Base-by-base conservation (phyloP, 2,888 invertebrate genomes). In the Capitulum mitella region DNA sequence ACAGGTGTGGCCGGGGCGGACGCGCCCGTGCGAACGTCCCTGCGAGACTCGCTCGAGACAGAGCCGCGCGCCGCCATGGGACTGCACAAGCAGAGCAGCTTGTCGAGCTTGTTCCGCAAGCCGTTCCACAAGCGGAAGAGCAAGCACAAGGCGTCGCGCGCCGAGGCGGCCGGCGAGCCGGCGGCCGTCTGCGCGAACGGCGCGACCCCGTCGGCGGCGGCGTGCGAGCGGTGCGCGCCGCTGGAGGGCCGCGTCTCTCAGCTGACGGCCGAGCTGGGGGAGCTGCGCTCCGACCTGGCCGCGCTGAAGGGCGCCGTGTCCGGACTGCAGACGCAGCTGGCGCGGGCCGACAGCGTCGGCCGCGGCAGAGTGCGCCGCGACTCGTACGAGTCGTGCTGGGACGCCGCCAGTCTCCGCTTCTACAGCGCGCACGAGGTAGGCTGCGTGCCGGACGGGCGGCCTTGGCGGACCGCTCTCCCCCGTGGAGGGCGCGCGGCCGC, bases 371-470 rank as follows among this genome's bases (percentile, higher is more conserved):
- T 0, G 22, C 70, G 70, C 37, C 34, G 70, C 37, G 70, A 70
- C 70, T 70, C 70, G 70, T 70, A 19, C 70, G 70, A 70, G 70
- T 70, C 70, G 22, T 70, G 70, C 70, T 70, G 70, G 70, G 70
- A 70, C 70, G 37, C 70, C 29, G 8, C 34, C 70, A 70, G 70
- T 32, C 70, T 70, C 6, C 70, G 70, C 34, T 70, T 70, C 70
- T 70, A 37, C 70, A 32, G 10, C 37, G 37, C 37, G 5, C 70
- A 34, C 26, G 70, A 70, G 70, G 70, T 70, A 37, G 16, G 34
- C 16, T 32, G 19, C 22, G n/a, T n/a, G n/a, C n/a, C n/a, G n/a
- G n/a, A n/a, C n/a, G n/a, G n/a, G n/a, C n/a, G n/a, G n/a, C n/a
- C n/a, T n/a, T n/a, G n/a, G n/a, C n/a, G n/a, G n/a, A n/a, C n/a